Conservation (phyloP, 2,888 invertebrate genomes). For the Salpingus planirostris region DNA sequence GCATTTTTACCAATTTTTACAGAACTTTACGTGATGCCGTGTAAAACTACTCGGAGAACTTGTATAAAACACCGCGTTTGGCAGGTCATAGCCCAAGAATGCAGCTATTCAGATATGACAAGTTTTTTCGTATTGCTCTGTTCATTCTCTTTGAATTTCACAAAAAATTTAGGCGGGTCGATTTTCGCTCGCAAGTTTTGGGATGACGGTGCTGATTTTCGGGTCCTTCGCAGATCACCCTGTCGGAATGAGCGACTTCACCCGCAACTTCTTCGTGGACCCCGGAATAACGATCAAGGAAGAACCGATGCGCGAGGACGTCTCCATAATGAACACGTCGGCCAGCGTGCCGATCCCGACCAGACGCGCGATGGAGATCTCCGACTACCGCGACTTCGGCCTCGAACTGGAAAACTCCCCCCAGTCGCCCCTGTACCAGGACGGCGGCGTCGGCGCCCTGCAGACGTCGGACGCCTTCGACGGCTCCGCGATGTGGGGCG, state of each 20-base stretch:
- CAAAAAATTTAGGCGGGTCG: too few relatives aligned
- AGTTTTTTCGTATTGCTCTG: too few relatives aligned
- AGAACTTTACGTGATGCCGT: too few relatives aligned
- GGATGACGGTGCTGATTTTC: too few relatives aligned
- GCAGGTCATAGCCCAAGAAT: too few relatives aligned
- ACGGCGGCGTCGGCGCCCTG: constrained; percentile 27
- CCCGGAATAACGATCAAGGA: constrained; percentile 55
- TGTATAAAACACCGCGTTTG: too few relatives aligned
- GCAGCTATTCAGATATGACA: too few relatives aligned
- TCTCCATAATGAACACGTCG: constrained; percentile 36
- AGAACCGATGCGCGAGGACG: constrained; percentile 46
- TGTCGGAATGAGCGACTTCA: constrained; percentile 53
- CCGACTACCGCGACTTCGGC: constrained; percentile 45
- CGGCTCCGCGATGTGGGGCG: constrained; percentile 42
- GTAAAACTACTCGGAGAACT: too few relatives aligned
- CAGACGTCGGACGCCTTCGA: constrained; percentile 38
- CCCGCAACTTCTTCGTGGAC: constrained; percentile 55
- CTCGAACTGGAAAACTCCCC: constrained; percentile 49
- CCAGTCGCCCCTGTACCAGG: constrained; percentile 48
- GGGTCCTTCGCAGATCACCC: too few relatives aligned
- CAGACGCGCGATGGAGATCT: constrained; percentile 42
- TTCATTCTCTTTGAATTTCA: too few relatives aligned
- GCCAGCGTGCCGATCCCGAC: constrained; percentile 59
- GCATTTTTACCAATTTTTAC: too few relatives aligned
- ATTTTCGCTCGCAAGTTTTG: too few relatives aligned